A percentile compares a stretch with the other conserved stretches of the same genome.
Conservation (phyloP, 2,113 vertebrate species). For the Crotalus tigris region DNA sequence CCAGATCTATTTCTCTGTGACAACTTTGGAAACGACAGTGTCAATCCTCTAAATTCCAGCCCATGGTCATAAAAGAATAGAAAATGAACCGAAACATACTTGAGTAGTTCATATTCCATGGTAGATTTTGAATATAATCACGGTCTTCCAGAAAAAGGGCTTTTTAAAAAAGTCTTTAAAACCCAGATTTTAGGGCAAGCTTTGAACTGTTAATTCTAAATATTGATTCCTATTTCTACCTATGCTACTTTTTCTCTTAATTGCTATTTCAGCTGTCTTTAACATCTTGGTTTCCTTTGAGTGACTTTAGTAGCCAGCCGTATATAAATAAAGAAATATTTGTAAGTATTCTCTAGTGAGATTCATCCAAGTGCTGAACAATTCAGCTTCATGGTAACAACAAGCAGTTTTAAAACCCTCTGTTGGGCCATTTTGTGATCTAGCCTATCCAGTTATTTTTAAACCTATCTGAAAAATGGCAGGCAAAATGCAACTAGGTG, state of each 20-base stretch:
- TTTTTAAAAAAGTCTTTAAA: neutral
- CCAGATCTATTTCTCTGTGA: neutral
- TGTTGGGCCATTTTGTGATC: neutral
- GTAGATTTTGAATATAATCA: too few species aligned
- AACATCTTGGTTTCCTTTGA: neutral
- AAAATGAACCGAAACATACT: neutral
- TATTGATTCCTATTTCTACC: neutral
- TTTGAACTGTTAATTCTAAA: neutral
- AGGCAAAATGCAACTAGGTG: conserved; percentile 7
- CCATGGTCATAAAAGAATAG: neutral
- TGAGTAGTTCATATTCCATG: too few species aligned
- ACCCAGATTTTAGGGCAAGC: neutral
- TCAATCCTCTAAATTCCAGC: neutral
- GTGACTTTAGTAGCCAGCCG: neutral
- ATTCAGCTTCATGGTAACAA: neutral
- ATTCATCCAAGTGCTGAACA: neutral
- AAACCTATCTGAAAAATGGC: conserved; percentile 12
- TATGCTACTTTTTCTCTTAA: neutral
- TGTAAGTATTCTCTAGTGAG: neutral
- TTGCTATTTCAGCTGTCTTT: neutral
- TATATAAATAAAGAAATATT: neutral
- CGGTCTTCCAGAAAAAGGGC: neutral
- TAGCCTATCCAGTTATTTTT: neutral
- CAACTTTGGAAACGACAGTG: neutral
- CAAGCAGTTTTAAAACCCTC: neutral